Conservation (phyloP, 1,140 invertebrate genomes). For the Micrasema longulum region DNA sequence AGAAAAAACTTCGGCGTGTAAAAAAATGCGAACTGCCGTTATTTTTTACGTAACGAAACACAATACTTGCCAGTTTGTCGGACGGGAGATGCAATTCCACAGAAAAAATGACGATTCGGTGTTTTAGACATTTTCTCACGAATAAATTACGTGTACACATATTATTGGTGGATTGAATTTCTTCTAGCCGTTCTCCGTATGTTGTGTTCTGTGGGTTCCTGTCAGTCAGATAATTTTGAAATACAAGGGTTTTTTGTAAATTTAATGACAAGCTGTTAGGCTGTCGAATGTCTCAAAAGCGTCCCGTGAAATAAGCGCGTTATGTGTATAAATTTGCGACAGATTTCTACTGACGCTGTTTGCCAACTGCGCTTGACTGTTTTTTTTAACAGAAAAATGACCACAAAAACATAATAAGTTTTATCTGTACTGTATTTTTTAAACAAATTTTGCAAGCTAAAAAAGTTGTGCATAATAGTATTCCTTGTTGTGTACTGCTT, state of each 20-base stretch:
- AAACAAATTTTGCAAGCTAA: too few relatives aligned
- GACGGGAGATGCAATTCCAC: constrained; percentile 15
- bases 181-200: constrained; percentile 31
- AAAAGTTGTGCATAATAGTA: too few relatives aligned
- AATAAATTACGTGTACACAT: constrained; percentile 10
- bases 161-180: constrained; percentile 19
- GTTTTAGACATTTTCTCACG: constrained; percentile 30
- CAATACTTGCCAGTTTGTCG: constrained; percentile 26
- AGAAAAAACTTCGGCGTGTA: constrained; percentile 4
- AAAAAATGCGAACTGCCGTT: constrained; percentile 20
- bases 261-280: neutral
- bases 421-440: too few relatives aligned
- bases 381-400: too few relatives aligned
- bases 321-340: too few relatives aligned
- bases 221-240: constrained; percentile 4
- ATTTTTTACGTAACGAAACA: constrained; percentile 32
- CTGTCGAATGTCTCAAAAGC: too few relatives aligned
- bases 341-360: too few relatives aligned
- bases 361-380: too few relatives aligned
- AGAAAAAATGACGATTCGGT: constrained; percentile 22
- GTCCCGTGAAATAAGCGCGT: too few relatives aligned
- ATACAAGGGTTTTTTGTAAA: neutral
- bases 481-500: too few relatives aligned
- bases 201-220: constrained; percentile 11
- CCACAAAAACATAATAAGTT: too few relatives aligned